Evolutionary conservation across 1,140 invertebrate genomes (phyloP).

Genomic region (Plectus sambesii): DNA sequence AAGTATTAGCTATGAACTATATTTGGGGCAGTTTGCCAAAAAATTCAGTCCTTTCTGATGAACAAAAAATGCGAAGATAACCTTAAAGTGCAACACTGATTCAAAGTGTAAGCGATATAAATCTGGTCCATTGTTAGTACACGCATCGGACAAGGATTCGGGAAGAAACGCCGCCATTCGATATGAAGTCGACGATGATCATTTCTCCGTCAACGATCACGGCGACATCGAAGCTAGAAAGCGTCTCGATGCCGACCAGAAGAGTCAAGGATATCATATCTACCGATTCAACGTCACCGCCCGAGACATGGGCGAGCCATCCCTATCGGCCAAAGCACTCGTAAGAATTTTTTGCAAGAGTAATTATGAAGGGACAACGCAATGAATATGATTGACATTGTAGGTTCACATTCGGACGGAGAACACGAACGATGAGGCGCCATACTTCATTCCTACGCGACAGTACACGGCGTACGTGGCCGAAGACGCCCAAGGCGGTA

Average conservation of each 20-base stretch:
- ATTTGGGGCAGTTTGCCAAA: too few species aligned
- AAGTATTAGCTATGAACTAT: too few species aligned
- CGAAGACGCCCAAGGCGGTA: constrained; percentile 40
- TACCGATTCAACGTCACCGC: constrained; percentile 71
- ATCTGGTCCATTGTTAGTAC: constrained; percentile 24
- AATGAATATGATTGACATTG: constrained; percentile 6
- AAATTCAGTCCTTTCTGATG: too few species aligned
- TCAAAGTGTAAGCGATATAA: too few species aligned
- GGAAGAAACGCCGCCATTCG: constrained; percentile 30
- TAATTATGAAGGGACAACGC: constrained; percentile 4
- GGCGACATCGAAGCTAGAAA: constrained; percentile 31
- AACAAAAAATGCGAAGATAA: too few species aligned
- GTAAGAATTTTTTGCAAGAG: constrained; percentile 47
- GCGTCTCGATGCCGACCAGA: constrained; percentile 37
- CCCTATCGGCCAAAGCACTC: constrained; percentile 64
- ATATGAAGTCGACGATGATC: constrained; percentile 31
- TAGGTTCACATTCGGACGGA: constrained; percentile 36
- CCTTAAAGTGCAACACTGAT: too few species aligned
- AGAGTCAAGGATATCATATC: constrained; percentile 31
- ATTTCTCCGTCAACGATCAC: constrained; percentile 33
- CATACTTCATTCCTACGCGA: constrained; percentile 37
- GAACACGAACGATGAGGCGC: constrained; percentile 39
- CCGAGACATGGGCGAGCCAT: constrained; percentile 72
- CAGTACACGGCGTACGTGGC: constrained; percentile 38
- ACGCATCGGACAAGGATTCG: constrained; percentile 32